A percentile compares a stretch with the other conserved stretches of the same genome.
phyloP scores from a whole-genome alignment of 1,140 invertebrate genomes.

The Cyclargus thomasi region DNA sequence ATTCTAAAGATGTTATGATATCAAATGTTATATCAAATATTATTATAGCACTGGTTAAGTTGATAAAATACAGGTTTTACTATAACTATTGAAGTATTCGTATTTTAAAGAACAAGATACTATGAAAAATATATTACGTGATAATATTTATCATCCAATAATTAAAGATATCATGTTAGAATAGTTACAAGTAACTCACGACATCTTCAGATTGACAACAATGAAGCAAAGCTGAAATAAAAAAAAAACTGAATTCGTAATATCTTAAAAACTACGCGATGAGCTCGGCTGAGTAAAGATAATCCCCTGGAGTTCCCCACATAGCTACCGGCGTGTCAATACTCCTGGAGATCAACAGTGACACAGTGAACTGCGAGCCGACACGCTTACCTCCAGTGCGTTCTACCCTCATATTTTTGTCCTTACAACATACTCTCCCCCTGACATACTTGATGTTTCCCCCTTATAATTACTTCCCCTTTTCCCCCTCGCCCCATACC shows the following conservation, averaged over 20 bases:
- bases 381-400: slow-evolving; percentile 68
- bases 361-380: slow-evolving; percentile 70
- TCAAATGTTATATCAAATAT: too few species aligned
- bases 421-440: slow-evolving; percentile 69
- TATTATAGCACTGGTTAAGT: too few species aligned
- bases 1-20: too few species aligned
- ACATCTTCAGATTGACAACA: too few species aligned
- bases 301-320: background rate
- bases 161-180: too few species aligned
- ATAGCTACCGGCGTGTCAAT: slow-evolving; percentile 6
- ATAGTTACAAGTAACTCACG: too few species aligned
- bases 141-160: too few species aligned
- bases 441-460: slow-evolving; percentile 72
- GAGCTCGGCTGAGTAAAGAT: background rate
- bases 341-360: slow-evolving; percentile 66
- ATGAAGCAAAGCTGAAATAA: background rate
- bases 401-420: slow-evolving; percentile 65
- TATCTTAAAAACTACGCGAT: background rate
- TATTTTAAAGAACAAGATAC: too few species aligned
- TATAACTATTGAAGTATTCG: too few species aligned
- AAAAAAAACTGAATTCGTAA: too few species aligned
- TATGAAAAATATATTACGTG: too few species aligned
- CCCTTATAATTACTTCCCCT: slow-evolving; percentile 66
- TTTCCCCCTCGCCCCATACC: slow-evolving; percentile 47
- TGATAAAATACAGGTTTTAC: too few species aligned